phyloP scores from a whole-genome alignment of 2,113 vertebrate species.

The Larimichthys crocea region DNA sequence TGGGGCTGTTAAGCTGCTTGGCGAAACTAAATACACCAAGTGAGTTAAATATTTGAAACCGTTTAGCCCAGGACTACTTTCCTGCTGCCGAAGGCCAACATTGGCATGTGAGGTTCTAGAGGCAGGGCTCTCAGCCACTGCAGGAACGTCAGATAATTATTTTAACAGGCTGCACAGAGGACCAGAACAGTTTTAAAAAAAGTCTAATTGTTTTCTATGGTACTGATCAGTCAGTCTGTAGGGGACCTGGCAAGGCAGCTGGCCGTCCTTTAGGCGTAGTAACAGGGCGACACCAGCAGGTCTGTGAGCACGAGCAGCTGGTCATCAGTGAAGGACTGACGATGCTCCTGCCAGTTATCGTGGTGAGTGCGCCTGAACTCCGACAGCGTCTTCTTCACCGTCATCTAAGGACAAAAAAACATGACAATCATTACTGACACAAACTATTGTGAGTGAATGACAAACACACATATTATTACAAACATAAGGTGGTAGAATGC shows the following conservation, averaged over 20 bases:
- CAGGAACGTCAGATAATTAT: constrained; percentile 15
- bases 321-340: constrained; percentile 97
- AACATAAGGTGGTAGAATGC: too few relatives aligned
- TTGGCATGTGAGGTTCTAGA: constrained; percentile 32
- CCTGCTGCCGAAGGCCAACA: constrained; percentile 49
- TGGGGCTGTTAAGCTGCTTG: constrained; percentile 57
- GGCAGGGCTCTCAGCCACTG: constrained; percentile 29
- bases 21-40: constrained; percentile 32
- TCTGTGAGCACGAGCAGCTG: constrained; percentile 97
- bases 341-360: constrained; percentile 98
- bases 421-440: constrained; percentile 3
- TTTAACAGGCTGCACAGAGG: constrained; percentile 22
- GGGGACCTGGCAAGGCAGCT: constrained; percentile 32
- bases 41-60: constrained; percentile 39
- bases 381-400: constrained; percentile 97
- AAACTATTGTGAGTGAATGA: background rate
- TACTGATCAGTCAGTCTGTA: constrained; percentile 1
- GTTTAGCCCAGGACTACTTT: constrained; percentile 13
- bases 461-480: background rate
- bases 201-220: constrained; percentile 7
- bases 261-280: constrained; percentile 88
- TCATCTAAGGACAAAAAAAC: constrained; percentile 86
- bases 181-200: background rate
- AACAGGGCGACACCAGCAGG: constrained; percentile 95
- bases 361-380: constrained; percentile 98